Evolutionary conservation across 2,888 invertebrate genomes (phyloP), one percentile per base, ranked within the genome.

Genomic region (Dasypolia templi): DNA sequence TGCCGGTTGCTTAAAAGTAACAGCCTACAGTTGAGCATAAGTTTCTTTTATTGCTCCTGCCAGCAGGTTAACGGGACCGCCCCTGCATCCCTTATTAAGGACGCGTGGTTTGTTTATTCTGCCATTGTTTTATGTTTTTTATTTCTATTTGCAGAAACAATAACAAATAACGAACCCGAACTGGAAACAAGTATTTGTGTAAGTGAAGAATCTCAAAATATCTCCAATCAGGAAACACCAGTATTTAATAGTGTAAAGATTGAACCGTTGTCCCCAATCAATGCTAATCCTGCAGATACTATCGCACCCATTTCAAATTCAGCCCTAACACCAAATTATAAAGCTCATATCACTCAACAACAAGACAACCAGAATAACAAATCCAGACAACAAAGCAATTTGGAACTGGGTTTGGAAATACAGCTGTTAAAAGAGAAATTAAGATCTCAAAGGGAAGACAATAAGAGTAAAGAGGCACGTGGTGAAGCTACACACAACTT

Each of bases 341-440:
- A 59, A 29, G 35, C 42, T n/a, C 12, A 53, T 12, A 29, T 9
- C 0, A 7, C 22, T 44, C 49, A 44, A 4, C 46, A 72, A 12
- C n/a, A 49, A 68, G 44, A 55, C 3, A 46, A 62, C 1, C 55
- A 26, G 0, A 35, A 55, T 1, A 35, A 4, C 17, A 44, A 19
- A 59, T 22, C 42, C 4, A 53, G 42, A 49, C 5, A 22, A 17
- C 51, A 75, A 49, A 55, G 3, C 22, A 29, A 39, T 61, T 26
- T 39, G 17, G 77, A 81, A 62, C 69, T 65, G 6, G 14, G 22
- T 22, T 32, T 77, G 3, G 78, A 79, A 77, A 53, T 59, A 42
- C 42, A 77, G 17, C 19, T 79, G 0, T 22, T 79, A 32, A 77
- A 58, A 71, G 82, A 82, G 29, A 79, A 72, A 59, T 17, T 82